These are phyloP conservation scores for Eupithecia exiguata DNA, from an alignment of 2,888 invertebrate genomes.

Conservation along the genomic window DNA sequence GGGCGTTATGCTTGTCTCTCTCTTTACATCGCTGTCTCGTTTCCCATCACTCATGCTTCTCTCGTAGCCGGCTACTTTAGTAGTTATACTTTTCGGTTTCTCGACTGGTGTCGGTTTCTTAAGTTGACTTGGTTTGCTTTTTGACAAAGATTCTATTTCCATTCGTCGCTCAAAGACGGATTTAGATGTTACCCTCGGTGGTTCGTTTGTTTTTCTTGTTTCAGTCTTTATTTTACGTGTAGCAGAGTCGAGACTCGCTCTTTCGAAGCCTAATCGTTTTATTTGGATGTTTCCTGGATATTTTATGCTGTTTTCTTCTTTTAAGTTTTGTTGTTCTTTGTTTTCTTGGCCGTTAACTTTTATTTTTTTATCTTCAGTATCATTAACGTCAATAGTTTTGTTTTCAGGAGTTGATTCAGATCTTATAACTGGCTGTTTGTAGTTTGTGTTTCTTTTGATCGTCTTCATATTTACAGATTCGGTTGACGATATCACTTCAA, in stretches of 20 bases:
- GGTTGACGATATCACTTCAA: slow-evolving; percentile 61
- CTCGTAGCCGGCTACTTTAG: slow-evolving; percentile 73
- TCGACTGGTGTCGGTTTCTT: slow-evolving; percentile 64
- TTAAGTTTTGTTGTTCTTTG: slow-evolving; percentile 35
- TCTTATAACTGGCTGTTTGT: slow-evolving; percentile 56
- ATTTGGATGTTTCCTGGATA: slow-evolving; percentile 71
- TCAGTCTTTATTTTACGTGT: slow-evolving; percentile 69
- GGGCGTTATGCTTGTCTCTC: slow-evolving; percentile 45
- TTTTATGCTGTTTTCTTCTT: slow-evolving; percentile 44
- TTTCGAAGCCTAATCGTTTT: slow-evolving; percentile 77
- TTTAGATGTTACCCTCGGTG: slow-evolving; percentile 69
- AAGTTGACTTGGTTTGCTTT: slow-evolving; percentile 57
- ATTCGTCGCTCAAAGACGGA: slow-evolving; percentile 77
- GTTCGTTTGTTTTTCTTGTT: slow-evolving; percentile 62
- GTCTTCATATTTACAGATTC: slow-evolving; percentile 65
- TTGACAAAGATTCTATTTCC: slow-evolving; percentile 76
- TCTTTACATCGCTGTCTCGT: slow-evolving; percentile 38
- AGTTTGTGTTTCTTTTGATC: slow-evolving; percentile 62
- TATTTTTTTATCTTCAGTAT: slow-evolving; percentile 39
- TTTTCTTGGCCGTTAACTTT: slow-evolving; percentile 27
- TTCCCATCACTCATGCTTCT: slow-evolving; percentile 61
- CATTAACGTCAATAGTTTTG: slow-evolving; percentile 45
- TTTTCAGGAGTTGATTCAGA: slow-evolving; percentile 62
- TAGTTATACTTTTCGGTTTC: slow-evolving; percentile 71
- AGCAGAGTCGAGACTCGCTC: slow-evolving; percentile 78